Percentiles rank a stretch among this genome's conserved stretches.
Evolutionary conservation across 1,140 invertebrate genomes (phyloP).

Genomic region (Temnothorax longispinosus): DNA sequence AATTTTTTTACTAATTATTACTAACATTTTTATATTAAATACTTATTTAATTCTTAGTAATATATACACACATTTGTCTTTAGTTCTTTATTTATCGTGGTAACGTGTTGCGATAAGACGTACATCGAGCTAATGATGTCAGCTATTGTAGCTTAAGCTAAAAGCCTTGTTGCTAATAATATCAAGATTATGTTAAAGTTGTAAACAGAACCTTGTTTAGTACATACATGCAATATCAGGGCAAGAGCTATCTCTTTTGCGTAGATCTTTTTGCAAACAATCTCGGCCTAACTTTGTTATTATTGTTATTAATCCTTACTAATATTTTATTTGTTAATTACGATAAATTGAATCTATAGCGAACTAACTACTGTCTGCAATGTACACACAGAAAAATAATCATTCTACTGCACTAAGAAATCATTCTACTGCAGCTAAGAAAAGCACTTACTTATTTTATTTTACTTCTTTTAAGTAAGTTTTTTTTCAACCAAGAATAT

Average conservation of each 20-base stretch:
- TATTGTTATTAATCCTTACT: not conserved
- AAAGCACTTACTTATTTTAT: no score
- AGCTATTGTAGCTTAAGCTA: not conserved
- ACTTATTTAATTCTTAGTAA: not conserved
- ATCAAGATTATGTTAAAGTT: constrained; percentile 1
- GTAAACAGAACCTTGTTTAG: not conserved
- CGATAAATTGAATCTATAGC: not conserved
- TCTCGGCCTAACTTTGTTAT: not conserved
- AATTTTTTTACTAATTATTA: not conserved
- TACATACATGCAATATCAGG: not conserved
- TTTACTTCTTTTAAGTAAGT: no score
- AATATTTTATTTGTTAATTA: not conserved
- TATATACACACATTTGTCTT: not conserved
- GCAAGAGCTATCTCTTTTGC: not conserved
- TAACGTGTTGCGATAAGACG: not conserved
- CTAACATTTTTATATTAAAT: not conserved
- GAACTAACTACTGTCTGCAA: not conserved
- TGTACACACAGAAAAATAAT: no score
- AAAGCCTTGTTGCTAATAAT: constrained; percentile 15
- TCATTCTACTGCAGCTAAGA: no score
- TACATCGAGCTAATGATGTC: constrained; percentile 4
- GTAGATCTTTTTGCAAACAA: not conserved
- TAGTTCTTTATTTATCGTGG: not conserved
- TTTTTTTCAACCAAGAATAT: no score
- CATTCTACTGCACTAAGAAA: no score